Evolutionary conservation across 2,797 vertebrate genomes (phyloP), one percentile per base, ranked within the genome.

Genomic region (Holocentrus rufus): DNA sequence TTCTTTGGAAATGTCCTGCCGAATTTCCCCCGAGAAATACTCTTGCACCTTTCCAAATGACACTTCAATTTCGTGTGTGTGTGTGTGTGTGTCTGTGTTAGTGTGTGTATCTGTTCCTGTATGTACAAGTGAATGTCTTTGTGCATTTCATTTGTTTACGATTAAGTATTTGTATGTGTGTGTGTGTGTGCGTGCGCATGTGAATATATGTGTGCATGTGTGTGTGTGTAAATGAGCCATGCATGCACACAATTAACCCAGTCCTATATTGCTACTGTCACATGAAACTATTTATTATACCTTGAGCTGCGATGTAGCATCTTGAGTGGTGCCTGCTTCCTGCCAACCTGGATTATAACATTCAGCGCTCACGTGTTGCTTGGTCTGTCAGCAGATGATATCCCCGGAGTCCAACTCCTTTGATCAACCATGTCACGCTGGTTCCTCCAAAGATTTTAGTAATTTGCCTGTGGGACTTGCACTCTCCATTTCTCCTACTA

Each of bases 1-100:
- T 60, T 71, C 46, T 76, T 83, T 44, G 25, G 23, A 60, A 76
- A 65, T 83, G 74, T 54, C 39, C 68, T 36, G 69, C 44, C 73
- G 75, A 79, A 90, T 87, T 89, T 89, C 88, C 88, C 87, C 46
- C 2, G 87, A 88, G 85, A 86, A 83, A 88, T 56, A 27, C 64
- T 75, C 57, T 67, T 55, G 36, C 34, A 58, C 71, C 64, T 84
- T 79, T 79, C 66, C 53, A 84, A 88, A 87, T 84, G 80, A 75
- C 83, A 84, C 75, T 79, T 87, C 70, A 72, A 71, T 85, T 77
- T 44, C 42, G 3, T 69, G 61, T 34, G 56, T 55, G 27, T 31
- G 34, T 63, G 58, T 57, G 70, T 66, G 52, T 54, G 69, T 49
- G 61, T 31, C 42, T 49, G 58, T 42, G 39, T 42, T n/a, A 36